These are phyloP conservation scores for Periplaneta americana DNA, from an alignment of 1,140 invertebrate genomes.

Conservation along the genomic window DNA sequence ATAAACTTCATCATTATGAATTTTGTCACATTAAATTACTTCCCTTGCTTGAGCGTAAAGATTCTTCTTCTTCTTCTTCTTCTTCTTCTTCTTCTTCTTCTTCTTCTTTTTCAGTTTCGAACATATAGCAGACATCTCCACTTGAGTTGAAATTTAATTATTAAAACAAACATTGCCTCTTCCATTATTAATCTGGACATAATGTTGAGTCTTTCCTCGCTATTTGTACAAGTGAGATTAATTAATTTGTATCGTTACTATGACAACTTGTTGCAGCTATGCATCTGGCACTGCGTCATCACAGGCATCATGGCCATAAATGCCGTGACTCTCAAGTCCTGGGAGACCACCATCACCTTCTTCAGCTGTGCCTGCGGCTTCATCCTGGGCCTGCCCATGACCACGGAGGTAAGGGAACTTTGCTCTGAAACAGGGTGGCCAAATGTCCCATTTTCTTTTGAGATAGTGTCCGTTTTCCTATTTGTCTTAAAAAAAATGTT, in stretches of 20 bases:
- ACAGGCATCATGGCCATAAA: slow-evolving; percentile 75
- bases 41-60: too few relatives aligned
- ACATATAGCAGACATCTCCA: too few relatives aligned
- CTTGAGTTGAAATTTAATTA: too few relatives aligned
- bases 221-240: too few relatives aligned
- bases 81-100: too few relatives aligned
- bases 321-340: slow-evolving; percentile 58
- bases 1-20: too few relatives aligned
- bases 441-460: not conserved
- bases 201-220: too few relatives aligned
- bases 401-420: slow-evolving; percentile 69
- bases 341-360: slow-evolving; percentile 83
- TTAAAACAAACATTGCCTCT: too few relatives aligned
- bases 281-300: slow-evolving; percentile 75
- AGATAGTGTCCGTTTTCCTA: not conserved
- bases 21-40: too few relatives aligned
- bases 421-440: not conserved
- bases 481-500: not conserved
- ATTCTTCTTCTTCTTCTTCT: slow-evolving; percentile 8
- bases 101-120: too few relatives aligned
- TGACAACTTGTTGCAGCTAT: slow-evolving; percentile 61
- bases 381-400: slow-evolving; percentile 78
- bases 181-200: too few relatives aligned
- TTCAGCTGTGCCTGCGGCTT: slow-evolving; percentile 78
- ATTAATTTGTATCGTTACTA: too few relatives aligned